Base-by-base conservation (phyloP, 2,797 vertebrate genomes). In the Melanogrammus aeglefinus region DNA sequence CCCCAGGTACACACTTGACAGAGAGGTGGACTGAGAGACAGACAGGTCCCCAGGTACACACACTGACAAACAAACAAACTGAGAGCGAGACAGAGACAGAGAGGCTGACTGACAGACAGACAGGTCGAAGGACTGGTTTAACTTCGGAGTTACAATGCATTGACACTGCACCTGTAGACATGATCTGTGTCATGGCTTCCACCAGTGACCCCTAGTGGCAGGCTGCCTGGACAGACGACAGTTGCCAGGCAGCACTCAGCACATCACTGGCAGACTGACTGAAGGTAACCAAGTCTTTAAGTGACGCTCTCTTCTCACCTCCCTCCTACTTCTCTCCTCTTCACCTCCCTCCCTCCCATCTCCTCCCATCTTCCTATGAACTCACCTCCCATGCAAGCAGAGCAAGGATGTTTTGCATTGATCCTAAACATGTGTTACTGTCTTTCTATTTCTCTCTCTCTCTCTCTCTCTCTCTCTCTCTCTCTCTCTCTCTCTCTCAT, bases 151-250 rank as follows among this genome's bases (percentile, higher is more conserved):
- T 1, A 51, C 47, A 51, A 3, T 16, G 63, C 24, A 27, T 8
- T 88, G 44, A 35, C 14, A 39, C 14, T 80, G 14, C 73, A 77
- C 76, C 77, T 76, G 35, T 27, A 16, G 4, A n/a, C 5, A 24
- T 13, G 0, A 24, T 13, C n/a, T 70, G 66, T 70, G 66, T 70
- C 27, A 29, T 13, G 21, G 2, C 24, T n/a, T 75, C 74, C 89
- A 80, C n/a, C 90, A 88, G 94, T 96, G 84, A 97, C 93, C 18
- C 96, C 96, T 0, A 88, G 95, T 0, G 95, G 94, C 7, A 96
- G 97, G 89, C 95, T 98, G 0, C 88, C 98, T 84, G 96, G 97
- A 77, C 96, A 97, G 85, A 96, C 96, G 0, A n/a, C n/a, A n/a
- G n/a, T n/a, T n/a, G 91, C 95, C 1, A 93, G 96, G 14, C 94